phyloP scores from a whole-genome alignment of 2,888 invertebrate genomes.

The Troilus luridus region DNA sequence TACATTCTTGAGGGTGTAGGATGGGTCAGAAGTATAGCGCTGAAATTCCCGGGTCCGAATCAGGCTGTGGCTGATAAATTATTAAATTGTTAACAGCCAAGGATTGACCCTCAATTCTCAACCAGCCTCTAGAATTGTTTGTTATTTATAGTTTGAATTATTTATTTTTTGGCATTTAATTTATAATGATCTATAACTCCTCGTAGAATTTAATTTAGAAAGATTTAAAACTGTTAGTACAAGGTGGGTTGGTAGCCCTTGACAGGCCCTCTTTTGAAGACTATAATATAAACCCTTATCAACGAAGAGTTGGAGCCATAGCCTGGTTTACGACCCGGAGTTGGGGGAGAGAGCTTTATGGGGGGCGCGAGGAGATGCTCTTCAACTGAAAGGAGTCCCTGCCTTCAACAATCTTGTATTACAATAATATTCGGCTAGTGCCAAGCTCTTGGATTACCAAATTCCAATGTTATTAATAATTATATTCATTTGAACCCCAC shows the following conservation, averaged over 20 bases:
- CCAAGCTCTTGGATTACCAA: neutral
- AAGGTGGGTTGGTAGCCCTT: neutral
- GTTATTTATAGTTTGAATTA: no score
- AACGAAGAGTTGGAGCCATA: neutral
- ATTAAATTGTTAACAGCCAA: no score
- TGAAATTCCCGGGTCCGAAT: no score
- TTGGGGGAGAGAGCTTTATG: neutral
- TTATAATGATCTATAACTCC: no score
- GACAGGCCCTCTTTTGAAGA: neutral
- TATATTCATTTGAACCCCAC: neutral
- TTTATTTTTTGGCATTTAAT: no score
- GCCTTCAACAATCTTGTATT: neutral
- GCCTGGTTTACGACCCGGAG: neutral
- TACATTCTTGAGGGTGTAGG: no score
- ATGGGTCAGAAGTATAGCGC: no score
- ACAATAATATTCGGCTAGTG: neutral
- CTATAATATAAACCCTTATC: conserved; percentile 26
- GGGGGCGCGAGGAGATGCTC: neutral
- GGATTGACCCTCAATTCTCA: no score
- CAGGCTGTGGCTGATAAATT: no score
- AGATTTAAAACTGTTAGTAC: no score
- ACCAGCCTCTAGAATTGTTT: no score
- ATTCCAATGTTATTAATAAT: neutral
- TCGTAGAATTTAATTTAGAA: no score
- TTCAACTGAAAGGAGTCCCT: neutral